These are phyloP conservation scores for Melanargia galathea DNA, from an alignment of 2,888 invertebrate species.

Conservation along the genomic window DNA sequence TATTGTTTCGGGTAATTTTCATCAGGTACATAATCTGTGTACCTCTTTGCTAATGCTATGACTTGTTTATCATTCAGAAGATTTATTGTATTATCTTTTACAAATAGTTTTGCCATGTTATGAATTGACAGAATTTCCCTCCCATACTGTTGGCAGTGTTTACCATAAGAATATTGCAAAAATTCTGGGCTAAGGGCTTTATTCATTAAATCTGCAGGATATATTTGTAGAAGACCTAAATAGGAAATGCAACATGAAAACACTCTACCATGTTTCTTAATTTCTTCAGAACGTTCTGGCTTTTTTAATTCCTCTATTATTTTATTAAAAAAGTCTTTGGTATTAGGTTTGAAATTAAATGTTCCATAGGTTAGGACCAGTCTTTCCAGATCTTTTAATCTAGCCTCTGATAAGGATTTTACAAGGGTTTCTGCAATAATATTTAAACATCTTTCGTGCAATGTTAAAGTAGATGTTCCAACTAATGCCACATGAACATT, in stretches of 20 bases:
- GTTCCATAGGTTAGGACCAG: constrained; percentile 83
- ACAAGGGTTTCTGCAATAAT: constrained; percentile 78
- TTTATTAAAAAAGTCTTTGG: constrained; percentile 63
- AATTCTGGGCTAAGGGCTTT: constrained; percentile 82
- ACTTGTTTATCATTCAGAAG: constrained; percentile 73
- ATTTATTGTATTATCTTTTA: constrained; percentile 81
- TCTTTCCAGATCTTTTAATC: constrained; percentile 90
- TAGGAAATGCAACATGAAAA: constrained; percentile 84
- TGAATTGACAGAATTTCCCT: constrained; percentile 85
- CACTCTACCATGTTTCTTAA: constrained; percentile 81
- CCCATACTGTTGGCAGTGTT: constrained; percentile 67
- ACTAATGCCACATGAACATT: constrained; percentile 86
- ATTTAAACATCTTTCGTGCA: constrained; percentile 63
- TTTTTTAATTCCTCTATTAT: constrained; percentile 76
- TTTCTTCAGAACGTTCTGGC: constrained; percentile 79
- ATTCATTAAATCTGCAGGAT: constrained; percentile 83
- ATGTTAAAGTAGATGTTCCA: constrained; percentile 75
- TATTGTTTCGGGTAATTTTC: constrained; percentile 74
- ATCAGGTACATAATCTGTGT: constrained; percentile 82
- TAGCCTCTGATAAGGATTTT: constrained; percentile 67
- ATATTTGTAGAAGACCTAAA: constrained; percentile 79
- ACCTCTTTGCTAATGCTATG: constrained; percentile 81
- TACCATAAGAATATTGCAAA: constrained; percentile 80
- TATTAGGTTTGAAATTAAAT: constrained; percentile 82
- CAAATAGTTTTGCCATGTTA: constrained; percentile 83